Evolutionary conservation across 2,797 vertebrate genomes (phyloP), one percentile per base, ranked within the genome.

Genomic region (Peromyscus aztecus): DNA sequence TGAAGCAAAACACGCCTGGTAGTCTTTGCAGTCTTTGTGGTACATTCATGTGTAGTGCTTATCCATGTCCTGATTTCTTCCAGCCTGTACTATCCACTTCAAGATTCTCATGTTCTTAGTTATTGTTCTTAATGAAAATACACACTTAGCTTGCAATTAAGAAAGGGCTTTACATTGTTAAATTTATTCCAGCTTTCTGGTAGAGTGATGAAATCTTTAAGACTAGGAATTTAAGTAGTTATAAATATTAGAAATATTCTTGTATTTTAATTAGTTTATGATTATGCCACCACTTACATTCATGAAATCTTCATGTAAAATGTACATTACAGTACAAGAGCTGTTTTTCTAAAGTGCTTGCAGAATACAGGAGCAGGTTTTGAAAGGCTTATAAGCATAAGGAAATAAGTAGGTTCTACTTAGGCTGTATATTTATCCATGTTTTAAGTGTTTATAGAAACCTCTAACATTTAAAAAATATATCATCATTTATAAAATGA

Each of bases 1-100:
- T 55, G 98, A 98, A 97, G 98, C 98, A 98, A 97, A 98, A 97
- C 95, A 90, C 98, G 98, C 98, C 98, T 85, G 97, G 90, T 96
- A 95, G 34, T 96, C 87, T 96, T 84, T 96, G 91, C 95, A 88
- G 95, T 97, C 98, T 92, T 61, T 52, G 94, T 96, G 97, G 94
- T 95, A 31, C 94, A 97, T 94, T 43, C 78, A 31, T 91, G 52
- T 90, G 96, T 96, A 94, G 94, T 97, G 91, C 87, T 91, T 97
- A 27, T 85, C 6, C 75, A 94, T 76, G 69, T 65, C 67, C 55
- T 11, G 0, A 63, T 91, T 89, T 52, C 83, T 3, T 27, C 93
- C 94, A 95, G 92, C 9, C 92, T 97, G 97, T 95, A 89, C 69
- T 73, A 10, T 95, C 94, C 93, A 40, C 55, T 96, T 16, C 80